Evolutionary conservation across 1,140 invertebrate genomes (phyloP).

Genomic region (Drosophila punjabiensis): DNA sequence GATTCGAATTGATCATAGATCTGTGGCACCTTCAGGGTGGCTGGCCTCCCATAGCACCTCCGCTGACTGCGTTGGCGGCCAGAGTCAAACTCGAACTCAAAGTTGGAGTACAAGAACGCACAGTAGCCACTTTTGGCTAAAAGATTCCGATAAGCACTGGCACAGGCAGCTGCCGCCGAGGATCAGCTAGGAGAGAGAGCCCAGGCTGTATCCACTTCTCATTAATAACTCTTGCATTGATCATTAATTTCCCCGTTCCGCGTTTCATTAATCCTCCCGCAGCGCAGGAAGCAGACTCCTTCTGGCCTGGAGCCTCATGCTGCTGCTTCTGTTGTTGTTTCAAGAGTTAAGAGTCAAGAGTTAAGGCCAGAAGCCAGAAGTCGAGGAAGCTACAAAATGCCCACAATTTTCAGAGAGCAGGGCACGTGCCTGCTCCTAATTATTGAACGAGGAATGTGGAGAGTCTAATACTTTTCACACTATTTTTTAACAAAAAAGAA

Average conservation of each 20-base stretch:
- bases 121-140: conserved; percentile 79
- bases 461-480: neutral
- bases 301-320: neutral
- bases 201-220: conserved; percentile 54
- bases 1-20: conserved; percentile 60
- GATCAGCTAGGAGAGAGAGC: neutral
- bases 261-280: conserved; percentile 74
- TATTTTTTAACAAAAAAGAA: neutral
- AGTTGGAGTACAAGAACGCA: conserved; percentile 28
- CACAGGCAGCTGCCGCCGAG: conserved; percentile 27
- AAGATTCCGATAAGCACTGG: conserved; percentile 71
- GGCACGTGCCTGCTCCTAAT: conserved; percentile 13
- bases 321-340: neutral
- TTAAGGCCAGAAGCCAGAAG: conserved; percentile 47
- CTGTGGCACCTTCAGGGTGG: conserved; percentile 51
- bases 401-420: neutral
- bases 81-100: neutral
- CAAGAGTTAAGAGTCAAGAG: neutral
- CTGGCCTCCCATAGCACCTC: neutral
- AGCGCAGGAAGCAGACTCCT: conserved; percentile 2
- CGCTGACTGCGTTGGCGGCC: conserved; percentile 40
- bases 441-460: neutral
- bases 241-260: conserved; percentile 76
- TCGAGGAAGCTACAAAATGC: conserved; percentile 30
- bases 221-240: conserved; percentile 76